Conservation (phyloP, 2,888 invertebrate species). For the Ochropacha duplaris region DNA sequence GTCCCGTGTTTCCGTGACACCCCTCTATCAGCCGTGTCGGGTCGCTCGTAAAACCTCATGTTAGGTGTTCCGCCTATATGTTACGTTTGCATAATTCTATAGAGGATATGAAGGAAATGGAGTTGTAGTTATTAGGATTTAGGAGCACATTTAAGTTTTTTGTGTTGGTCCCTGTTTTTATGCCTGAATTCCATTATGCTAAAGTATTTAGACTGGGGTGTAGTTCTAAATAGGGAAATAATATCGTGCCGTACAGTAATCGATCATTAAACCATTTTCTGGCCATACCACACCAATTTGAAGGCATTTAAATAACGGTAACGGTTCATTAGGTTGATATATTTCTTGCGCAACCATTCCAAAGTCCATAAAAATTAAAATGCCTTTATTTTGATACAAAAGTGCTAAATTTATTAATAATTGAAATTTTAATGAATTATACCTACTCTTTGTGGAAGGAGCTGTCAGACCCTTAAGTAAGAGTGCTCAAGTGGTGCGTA, state of each 20-base stretch:
- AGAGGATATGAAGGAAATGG: neutral
- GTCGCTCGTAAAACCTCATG: constrained; percentile 18
- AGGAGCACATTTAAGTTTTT: neutral
- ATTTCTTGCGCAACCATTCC: neutral
- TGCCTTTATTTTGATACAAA: neutral
- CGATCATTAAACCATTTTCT: constrained; percentile 2
- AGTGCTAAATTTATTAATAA: no score
- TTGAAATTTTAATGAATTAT: neutral
- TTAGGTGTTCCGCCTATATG: constrained; percentile 27
- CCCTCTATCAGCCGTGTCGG: neutral
- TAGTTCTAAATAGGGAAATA: neutral
- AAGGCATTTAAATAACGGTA: neutral
- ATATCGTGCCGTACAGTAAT: constrained; percentile 1
- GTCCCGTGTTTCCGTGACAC: neutral
- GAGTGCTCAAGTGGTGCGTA: neutral
- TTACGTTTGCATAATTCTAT: constrained; percentile 16
- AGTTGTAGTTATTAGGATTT: neutral
- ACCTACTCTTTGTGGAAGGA: neutral
- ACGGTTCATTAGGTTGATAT: neutral
- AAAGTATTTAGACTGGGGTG: no score
- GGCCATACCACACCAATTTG: constrained; percentile 1
- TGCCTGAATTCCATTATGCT: no score
- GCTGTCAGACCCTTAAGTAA: neutral
- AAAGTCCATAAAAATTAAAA: neutral
- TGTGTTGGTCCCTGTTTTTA: neutral